phyloP scores from a whole-genome alignment of 2,797 vertebrate species.

The Chelonia mydas region DNA sequence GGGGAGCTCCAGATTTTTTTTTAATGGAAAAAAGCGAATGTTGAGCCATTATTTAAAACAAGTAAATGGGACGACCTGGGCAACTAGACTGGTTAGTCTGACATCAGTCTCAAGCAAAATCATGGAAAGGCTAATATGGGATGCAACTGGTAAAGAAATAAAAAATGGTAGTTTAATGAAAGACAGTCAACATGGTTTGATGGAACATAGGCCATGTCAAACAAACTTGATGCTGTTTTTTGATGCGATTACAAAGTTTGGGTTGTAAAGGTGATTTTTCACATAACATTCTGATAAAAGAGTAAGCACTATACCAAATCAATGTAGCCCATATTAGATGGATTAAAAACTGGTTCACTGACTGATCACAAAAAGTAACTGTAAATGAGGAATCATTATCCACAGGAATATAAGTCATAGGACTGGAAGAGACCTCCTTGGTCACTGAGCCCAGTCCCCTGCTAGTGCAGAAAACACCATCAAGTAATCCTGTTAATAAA shows the following conservation, averaged over 20 bases:
- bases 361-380: not conserved
- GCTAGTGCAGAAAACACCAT: not conserved
- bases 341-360: not conserved
- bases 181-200: not conserved
- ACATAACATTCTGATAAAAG: not conserved
- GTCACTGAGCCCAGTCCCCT: not conserved
- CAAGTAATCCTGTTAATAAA: not conserved
- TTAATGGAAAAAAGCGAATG: not conserved
- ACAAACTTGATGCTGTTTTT: not conserved
- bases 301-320: not conserved
- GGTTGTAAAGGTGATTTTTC: not conserved
- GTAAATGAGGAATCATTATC: not conserved
- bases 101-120: not conserved
- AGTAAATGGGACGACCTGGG: not conserved
- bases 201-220: not conserved
- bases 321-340: not conserved
- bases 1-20: not conserved
- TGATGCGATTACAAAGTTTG: not conserved
- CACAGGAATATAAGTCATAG: not conserved
- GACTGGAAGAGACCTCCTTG: not conserved
- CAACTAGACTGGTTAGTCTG: not conserved
- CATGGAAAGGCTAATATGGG: not conserved
- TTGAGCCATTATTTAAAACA: not conserved
- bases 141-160: not conserved
- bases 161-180: not conserved